phyloP scores from a whole-genome alignment of 2,797 vertebrate genomes.

The Salarias fasciatus region DNA sequence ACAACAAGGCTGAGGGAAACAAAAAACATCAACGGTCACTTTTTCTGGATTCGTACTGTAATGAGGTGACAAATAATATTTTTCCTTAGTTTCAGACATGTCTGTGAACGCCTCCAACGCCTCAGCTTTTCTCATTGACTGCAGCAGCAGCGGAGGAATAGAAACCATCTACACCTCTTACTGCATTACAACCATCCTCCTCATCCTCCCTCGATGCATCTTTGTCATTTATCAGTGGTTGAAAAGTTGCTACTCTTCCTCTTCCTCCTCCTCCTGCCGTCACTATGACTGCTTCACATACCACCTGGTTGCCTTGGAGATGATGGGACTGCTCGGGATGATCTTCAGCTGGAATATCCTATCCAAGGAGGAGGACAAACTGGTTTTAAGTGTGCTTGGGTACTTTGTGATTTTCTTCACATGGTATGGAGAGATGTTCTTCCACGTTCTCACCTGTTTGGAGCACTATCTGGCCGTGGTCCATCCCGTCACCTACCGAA shows the following conservation, averaged over 20 bases:
- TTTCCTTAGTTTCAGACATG: too few species aligned
- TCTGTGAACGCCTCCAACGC: too few species aligned
- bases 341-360: fast-evolving
- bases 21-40: too few species aligned
- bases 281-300: slow-evolving; percentile 34
- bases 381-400: too few species aligned
- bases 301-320: slow-evolving; percentile 30
- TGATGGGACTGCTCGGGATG: fast-evolving
- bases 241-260: background rate
- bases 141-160: too few species aligned
- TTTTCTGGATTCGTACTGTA: too few species aligned
- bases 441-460: slow-evolving; percentile 27
- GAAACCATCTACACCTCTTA: background rate
- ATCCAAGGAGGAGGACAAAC: fast-evolving
- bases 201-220: slow-evolving; percentile 5
- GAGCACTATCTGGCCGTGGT: slow-evolving; percentile 26
- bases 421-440: background rate
- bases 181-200: too few species aligned
- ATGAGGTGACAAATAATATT: too few species aligned
- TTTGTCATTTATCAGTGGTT: slow-evolving; percentile 15
- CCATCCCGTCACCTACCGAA: slow-evolving; percentile 28
- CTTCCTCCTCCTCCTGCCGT: background rate
- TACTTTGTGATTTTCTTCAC: background rate
- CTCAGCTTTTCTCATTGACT: too few species aligned
- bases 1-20: too few species aligned